phyloP scores from a whole-genome alignment of 2,113 vertebrate genomes.

The Lonchura striata region DNA sequence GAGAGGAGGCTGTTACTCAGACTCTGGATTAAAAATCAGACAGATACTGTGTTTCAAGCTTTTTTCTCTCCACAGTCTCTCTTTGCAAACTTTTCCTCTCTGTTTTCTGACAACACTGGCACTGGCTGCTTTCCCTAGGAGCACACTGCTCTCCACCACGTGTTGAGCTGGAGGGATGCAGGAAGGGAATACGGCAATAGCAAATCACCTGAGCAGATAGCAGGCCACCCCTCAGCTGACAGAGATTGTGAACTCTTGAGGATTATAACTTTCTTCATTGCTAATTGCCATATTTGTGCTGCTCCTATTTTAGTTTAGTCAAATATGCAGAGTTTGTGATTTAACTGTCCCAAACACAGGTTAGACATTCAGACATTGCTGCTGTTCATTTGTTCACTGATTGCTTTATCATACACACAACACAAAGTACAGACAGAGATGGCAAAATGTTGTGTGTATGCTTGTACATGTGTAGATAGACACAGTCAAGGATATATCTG shows the following conservation, averaged over 20 bases:
- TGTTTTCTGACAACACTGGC: background rate
- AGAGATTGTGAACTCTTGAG: background rate
- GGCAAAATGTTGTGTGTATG: background rate
- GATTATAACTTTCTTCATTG: background rate
- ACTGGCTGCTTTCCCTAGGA: background rate
- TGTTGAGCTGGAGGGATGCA: too few relatives aligned
- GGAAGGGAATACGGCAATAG: background rate
- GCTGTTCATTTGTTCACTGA: background rate
- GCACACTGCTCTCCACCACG: rapidly evolving
- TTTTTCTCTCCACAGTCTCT: background rate
- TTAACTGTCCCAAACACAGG: background rate
- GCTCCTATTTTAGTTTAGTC: background rate
- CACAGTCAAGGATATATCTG: background rate
- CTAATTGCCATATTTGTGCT: background rate
- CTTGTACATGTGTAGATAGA: background rate
- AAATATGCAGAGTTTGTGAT: background rate
- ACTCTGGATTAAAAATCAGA: background rate
- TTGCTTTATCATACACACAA: background rate
- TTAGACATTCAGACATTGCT: background rate
- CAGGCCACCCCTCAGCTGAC: background rate
- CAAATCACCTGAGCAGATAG: rapidly evolving
- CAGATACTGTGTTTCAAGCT: background rate
- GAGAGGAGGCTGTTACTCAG: background rate
- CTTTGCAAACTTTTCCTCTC: background rate
- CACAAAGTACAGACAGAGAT: background rate